Evolutionary conservation across 2,888 invertebrate genomes (phyloP), one percentile per base, ranked within the genome.

Genomic region (Agonopterix subpropinquella): DNA sequence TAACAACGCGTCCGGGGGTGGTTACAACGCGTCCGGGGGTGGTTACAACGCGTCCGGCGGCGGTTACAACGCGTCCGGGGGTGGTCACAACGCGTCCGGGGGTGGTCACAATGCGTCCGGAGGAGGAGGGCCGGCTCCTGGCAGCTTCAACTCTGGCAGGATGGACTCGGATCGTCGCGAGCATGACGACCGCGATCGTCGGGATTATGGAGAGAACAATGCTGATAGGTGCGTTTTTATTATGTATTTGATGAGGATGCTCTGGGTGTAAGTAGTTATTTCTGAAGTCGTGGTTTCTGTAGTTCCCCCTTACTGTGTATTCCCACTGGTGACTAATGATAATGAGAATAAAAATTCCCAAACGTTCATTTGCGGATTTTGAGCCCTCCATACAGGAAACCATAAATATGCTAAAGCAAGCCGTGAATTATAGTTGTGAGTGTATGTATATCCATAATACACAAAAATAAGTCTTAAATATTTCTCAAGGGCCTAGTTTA

Each of bases 131-230:
- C 44, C 65, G 50, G 54, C 58, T 45, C 53, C 56, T 50, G 46
- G 57, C 56, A 53, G 53, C 53, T 77, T 77, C 69, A 73, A 75
- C 56, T 74, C 80, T 0, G 68, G 69, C 15, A 65, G 77, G 41
- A 67, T 64, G 62, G 85, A 85, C 53, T 54, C 71, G 1, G 86
- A 84, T 64, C 65, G 81, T 0, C 73, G 87, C 39, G 87, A 86
- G 39, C 87, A 87, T 51, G 87, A 88, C 53, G 87, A 88, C 57
- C 64, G 87, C 11, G 87, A 87, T 53, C 67, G 73, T 41, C 64
- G 82, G 2, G 86, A 86, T 59, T 86, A 87, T 48, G 77, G 76
- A 1, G 85, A 87, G 1, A 56, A 51, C 4, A 15, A 7, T 4
- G 18, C 4, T 1, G 83, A 84, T 49, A 79, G 77, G 79, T 80